Percentiles rank a stretch among this genome's conserved stretches.
These are phyloP conservation scores for Drosophila eugracilis DNA, from an alignment of 1,140 invertebrate genomes.

Conservation along the genomic window DNA sequence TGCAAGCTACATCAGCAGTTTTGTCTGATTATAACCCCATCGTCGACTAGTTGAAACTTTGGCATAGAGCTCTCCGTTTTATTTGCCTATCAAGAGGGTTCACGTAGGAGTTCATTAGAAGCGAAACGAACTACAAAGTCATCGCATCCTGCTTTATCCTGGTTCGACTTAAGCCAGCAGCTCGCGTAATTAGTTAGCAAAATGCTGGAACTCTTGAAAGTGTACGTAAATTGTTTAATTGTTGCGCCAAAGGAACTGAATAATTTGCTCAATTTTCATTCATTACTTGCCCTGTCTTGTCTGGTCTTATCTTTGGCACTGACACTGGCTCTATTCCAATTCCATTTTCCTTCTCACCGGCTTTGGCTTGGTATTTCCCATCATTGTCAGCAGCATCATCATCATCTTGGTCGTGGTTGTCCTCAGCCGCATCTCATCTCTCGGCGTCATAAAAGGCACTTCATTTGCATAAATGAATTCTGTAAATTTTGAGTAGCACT, in stretches of 20 bases:
- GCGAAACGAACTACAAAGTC: conserved; percentile 14
- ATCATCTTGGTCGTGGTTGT: background rate
- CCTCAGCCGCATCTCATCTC: conserved; percentile 48
- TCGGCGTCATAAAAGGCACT: conserved; percentile 71
- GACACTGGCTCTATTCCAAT: conserved; percentile 18
- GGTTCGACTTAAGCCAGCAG: conserved; percentile 11
- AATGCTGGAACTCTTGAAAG: conserved; percentile 61
- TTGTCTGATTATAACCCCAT: conserved; percentile 8
- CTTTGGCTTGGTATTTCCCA: conserved; percentile 17
- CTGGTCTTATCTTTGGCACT: too few species aligned
- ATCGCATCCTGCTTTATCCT: conserved; percentile 6
- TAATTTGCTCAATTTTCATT: conserved; percentile 77
- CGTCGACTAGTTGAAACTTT: conserved; percentile 14
- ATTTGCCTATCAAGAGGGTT: conserved; percentile 7
- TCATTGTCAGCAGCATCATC: conserved; percentile 13
- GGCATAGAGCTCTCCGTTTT: background rate
- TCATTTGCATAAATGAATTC: conserved; percentile 82
- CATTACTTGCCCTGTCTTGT: conserved; percentile 54
- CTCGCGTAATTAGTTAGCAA: conserved; percentile 69
- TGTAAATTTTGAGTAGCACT: conserved; percentile 81
- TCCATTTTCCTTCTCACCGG: conserved; percentile 8
- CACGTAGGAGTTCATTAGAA: conserved; percentile 8
- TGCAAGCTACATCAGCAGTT: conserved; percentile 1
- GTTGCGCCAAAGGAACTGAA: conserved; percentile 73
- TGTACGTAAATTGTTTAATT: conserved; percentile 79